phyloP scores from a whole-genome alignment of 2,888 invertebrate genomes.

The Euspilapteryx auroguttella region DNA sequence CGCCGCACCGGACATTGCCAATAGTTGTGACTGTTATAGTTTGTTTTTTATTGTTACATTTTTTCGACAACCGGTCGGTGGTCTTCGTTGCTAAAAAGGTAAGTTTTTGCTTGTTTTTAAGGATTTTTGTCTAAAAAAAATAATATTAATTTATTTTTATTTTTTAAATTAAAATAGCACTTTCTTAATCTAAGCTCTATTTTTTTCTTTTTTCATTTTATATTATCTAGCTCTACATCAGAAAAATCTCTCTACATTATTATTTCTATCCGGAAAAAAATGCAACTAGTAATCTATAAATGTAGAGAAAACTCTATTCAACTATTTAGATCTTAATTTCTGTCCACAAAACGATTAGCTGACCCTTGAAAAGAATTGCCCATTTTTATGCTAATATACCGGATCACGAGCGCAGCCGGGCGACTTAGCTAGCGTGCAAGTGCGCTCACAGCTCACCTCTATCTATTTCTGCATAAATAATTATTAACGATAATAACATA shows the following conservation, averaged over 20 bases:
- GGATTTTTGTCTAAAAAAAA: no score
- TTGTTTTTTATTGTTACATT: slow-evolving; percentile 26
- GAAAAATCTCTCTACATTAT: no score
- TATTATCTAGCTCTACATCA: no score
- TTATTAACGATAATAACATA: no score
- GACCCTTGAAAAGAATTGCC: slow-evolving; percentile 16
- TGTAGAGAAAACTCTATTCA: background rate
- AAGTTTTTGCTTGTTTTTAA: slow-evolving; percentile 18
- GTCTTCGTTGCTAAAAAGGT: slow-evolving; percentile 17
- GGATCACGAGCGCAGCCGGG: slow-evolving; percentile 13
- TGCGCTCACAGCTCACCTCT: slow-evolving; percentile 23
- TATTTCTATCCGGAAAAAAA: no score
- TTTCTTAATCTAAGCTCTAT: no score
- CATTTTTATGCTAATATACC: slow-evolving; percentile 39
- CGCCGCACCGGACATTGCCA: slow-evolving; percentile 29
- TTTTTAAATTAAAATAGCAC: no score
- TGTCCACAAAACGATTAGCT: slow-evolving; percentile 21
- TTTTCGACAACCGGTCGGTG: background rate
- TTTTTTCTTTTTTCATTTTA: no score
- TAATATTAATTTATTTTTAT: no score
- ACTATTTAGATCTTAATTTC: slow-evolving; percentile 10
- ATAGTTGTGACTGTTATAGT: slow-evolving; percentile 21
- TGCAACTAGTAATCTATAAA: no score
- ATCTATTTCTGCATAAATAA: slow-evolving; percentile 47
- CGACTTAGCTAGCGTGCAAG: slow-evolving; percentile 31